Evolutionary conservation across 2,113 vertebrate genomes (phyloP).

Genomic region (Blennius ocellaris): DNA sequence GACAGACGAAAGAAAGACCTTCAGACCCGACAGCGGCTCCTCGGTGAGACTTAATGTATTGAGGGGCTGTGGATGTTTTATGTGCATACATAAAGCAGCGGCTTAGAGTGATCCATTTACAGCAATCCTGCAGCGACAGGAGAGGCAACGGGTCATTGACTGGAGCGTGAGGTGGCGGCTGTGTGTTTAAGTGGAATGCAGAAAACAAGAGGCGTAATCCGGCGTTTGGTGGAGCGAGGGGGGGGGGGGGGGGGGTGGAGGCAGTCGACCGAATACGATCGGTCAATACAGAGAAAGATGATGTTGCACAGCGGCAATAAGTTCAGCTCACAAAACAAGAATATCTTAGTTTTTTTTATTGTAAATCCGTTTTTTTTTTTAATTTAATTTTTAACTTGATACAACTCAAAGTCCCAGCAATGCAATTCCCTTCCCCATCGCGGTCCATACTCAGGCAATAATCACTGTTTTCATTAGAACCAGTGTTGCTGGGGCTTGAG

Average conservation of each 20-base stretch:
- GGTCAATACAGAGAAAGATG: conserved; percentile 47
- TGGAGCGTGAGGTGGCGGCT: not conserved
- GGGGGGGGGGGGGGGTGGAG: too few species aligned
- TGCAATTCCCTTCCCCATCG: conserved; percentile 74
- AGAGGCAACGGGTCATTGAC: not conserved
- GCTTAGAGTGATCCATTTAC: not conserved
- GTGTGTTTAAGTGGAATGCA: conserved; percentile 4
- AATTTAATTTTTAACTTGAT: too few species aligned
- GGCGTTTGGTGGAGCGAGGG: conserved; percentile 13
- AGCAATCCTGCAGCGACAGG: conserved; percentile 1
- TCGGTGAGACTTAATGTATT: not conserved
- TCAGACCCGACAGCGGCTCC: not conserved
- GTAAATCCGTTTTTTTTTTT: not conserved
- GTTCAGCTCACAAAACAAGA: conserved; percentile 17
- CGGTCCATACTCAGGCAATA: conserved; percentile 33
- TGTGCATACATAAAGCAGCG: conserved; percentile 18
- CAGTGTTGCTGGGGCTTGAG: conserved; percentile 44
- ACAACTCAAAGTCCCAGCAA: conserved; percentile 5
- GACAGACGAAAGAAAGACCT: conserved; percentile 1
- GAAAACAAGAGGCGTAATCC: conserved; percentile 6
- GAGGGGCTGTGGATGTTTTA: not conserved
- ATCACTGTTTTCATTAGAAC: conserved; percentile 68
- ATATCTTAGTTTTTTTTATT: not conserved
- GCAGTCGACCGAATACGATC: conserved; percentile 6
- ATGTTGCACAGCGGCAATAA: conserved; percentile 17